phyloP scores from a whole-genome alignment of 2,113 vertebrate species.

The Bos javanicus region DNA sequence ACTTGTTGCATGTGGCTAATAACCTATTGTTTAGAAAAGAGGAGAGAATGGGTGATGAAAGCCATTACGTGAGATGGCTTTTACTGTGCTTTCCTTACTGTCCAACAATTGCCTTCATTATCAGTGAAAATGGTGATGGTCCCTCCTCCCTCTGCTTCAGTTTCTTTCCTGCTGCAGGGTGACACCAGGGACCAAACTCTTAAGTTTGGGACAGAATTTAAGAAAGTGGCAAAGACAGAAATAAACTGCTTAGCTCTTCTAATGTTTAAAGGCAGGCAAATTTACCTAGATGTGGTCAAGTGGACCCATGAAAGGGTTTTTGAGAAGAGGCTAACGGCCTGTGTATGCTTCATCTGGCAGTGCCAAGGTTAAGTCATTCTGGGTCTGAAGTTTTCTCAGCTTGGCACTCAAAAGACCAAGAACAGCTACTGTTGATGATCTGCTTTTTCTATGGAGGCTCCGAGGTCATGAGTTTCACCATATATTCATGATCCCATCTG shows the following conservation, averaged over 20 bases:
- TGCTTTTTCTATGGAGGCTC: rapidly evolving
- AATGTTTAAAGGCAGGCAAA: neutral
- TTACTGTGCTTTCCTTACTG: neutral
- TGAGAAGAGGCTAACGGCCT: neutral
- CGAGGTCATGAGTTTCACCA: neutral
- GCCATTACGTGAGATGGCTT: neutral
- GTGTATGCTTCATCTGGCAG: rapidly evolving
- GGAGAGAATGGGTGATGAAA: neutral
- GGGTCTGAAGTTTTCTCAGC: neutral
- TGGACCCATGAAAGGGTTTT: neutral
- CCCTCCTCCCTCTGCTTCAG: neutral
- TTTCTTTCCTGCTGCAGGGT: neutral
- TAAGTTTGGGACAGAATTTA: neutral
- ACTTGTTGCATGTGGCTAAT: neutral
- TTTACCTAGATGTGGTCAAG: neutral
- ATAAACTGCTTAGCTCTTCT: neutral
- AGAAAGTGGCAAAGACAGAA: neutral
- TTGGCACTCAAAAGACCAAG: neutral
- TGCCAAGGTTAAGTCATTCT: neutral
- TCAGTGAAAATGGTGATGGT: neutral
- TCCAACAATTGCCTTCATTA: conserved; percentile 9
- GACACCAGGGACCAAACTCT: neutral
- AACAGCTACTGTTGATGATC: rapidly evolving
- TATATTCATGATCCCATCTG: neutral
- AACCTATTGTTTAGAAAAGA: conserved; percentile 41